Percentiles rank a stretch among this genome's conserved stretches.
Conservation (phyloP, 1,140 invertebrate species). For the Paraescarpia echinospica region DNA sequence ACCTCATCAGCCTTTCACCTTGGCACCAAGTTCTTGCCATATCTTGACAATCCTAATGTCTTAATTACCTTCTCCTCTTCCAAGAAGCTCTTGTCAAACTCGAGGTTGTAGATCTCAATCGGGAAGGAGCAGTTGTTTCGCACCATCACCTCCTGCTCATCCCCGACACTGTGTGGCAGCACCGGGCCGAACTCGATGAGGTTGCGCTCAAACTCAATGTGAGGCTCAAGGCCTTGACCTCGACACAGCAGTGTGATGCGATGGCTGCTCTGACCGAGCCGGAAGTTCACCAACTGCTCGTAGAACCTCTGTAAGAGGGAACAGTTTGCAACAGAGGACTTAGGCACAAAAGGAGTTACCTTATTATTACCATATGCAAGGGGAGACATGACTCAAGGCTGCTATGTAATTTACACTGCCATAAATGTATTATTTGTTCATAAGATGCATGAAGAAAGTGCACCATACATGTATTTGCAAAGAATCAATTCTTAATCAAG, state of each 20-base stretch:
- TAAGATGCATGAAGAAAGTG: not conserved
- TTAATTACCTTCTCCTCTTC: slow-evolving; percentile 59
- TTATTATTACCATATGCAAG: too few relatives aligned
- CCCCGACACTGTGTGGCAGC: slow-evolving; percentile 55
- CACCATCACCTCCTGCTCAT: slow-evolving; percentile 55
- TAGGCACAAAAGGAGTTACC: too few relatives aligned
- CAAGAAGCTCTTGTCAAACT: slow-evolving; percentile 56
- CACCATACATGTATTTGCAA: too few relatives aligned
- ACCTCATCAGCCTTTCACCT: too few relatives aligned
- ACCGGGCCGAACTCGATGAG: slow-evolving; percentile 58
- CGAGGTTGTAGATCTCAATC: slow-evolving; percentile 58
- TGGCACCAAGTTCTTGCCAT: too few relatives aligned
- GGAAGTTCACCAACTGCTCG: slow-evolving; percentile 53
- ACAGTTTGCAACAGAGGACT: not conserved
- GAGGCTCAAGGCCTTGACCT: slow-evolving; percentile 56
- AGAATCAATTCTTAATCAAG: too few relatives aligned
- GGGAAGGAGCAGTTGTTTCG: slow-evolving; percentile 57
- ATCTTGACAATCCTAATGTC: too few relatives aligned
- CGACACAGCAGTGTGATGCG: slow-evolving; percentile 52
- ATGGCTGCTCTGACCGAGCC: slow-evolving; percentile 57
- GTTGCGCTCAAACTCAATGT: slow-evolving; percentile 36
- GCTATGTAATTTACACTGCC: not conserved
- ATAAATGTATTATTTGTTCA: not conserved
- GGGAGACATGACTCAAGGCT: not conserved
- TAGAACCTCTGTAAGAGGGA: slow-evolving; percentile 48